phyloP scores from a whole-genome alignment of 2,888 invertebrate species.

The Stenotaenia linearis region DNA sequence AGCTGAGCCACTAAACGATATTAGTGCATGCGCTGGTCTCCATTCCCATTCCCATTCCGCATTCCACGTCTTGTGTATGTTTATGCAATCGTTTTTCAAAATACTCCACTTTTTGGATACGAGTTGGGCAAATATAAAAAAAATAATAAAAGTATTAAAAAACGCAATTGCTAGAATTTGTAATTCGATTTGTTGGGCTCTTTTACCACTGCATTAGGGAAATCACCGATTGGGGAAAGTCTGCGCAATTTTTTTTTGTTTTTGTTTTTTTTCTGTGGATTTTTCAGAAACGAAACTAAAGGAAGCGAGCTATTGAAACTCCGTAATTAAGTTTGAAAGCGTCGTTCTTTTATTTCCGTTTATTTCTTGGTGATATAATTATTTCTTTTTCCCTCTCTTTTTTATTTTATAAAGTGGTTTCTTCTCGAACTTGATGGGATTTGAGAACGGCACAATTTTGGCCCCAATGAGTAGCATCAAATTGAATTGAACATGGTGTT shows the following conservation, averaged over 20 bases:
- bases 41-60: not conserved
- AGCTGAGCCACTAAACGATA: conserved; percentile 15
- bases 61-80: not conserved
- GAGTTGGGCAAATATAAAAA: not conserved
- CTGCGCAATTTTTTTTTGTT: not conserved
- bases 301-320: conserved; percentile 14
- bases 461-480: conserved; percentile 8
- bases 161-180: not conserved
- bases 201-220: not conserved
- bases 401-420: not conserved
- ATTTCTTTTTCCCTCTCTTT: not conserved
- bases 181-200: conserved; percentile 5
- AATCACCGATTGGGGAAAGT: not conserved
- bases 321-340: conserved; percentile 19
- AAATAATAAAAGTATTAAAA: not conserved
- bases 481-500: conserved; percentile 19
- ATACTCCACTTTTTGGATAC: not conserved
- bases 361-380: not conserved
- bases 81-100: conserved; percentile 19
- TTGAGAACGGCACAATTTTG: not conserved
- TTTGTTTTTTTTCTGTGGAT: not conserved
- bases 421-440: not conserved
- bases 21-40: not conserved
- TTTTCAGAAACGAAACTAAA: not conserved
- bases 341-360: not conserved